phyloP scores from a whole-genome alignment of 2,113 vertebrate species.

The Crocuta crocuta region DNA sequence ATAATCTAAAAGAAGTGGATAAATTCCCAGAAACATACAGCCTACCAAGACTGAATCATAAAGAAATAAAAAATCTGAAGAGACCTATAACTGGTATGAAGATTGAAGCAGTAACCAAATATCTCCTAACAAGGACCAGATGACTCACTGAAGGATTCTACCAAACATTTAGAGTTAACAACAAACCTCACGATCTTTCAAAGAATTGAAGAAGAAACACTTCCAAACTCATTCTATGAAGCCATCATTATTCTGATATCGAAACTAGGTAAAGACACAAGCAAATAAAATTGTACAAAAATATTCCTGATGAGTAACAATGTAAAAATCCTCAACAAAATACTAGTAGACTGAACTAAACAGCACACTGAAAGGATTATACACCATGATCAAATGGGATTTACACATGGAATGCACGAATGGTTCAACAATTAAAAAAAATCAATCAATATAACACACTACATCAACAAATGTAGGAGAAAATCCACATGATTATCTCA shows the following conservation, averaged over 20 bases:
- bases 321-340: not conserved
- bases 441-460: not conserved
- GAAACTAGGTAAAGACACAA: not conserved
- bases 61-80: not conserved
- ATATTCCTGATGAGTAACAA: not conserved
- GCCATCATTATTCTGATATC: not conserved
- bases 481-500: not conserved
- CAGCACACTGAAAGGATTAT: not conserved
- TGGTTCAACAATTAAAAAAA: not conserved
- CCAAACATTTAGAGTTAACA: not conserved
- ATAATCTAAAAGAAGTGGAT: not conserved
- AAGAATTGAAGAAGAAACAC: not conserved
- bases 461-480: not conserved
- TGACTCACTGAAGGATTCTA: not conserved
- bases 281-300: not conserved
- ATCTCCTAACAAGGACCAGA: not conserved
- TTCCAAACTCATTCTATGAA: not conserved
- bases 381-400: not conserved
- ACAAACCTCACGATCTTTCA: not conserved
- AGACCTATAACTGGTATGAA: not conserved
- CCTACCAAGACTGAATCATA: not conserved
- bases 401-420: not conserved
- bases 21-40: not conserved
- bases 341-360: not conserved
- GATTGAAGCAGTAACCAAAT: not conserved